These are phyloP conservation scores for Callipepla squamata DNA, from an alignment of 2,113 vertebrate genomes.

Conservation along the genomic window DNA sequence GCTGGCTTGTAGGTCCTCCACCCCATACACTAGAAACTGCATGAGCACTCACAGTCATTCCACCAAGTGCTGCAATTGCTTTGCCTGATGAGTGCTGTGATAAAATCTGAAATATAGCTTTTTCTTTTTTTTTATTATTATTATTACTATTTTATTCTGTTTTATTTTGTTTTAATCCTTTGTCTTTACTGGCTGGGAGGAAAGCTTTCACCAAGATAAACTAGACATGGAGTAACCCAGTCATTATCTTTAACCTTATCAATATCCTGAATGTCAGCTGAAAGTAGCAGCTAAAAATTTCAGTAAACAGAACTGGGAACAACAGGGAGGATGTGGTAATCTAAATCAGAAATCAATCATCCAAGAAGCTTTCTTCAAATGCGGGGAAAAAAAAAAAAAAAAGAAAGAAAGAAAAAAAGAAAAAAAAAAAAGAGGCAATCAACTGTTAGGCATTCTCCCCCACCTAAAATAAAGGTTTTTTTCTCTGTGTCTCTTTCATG, in stretches of 20 bases:
- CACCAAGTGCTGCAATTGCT: neutral
- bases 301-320: slow-evolving; percentile 38
- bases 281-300: slow-evolving; percentile 38
- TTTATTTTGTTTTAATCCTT: neutral
- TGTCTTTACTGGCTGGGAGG: neutral
- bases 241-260: slow-evolving; percentile 36
- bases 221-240: neutral
- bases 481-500: slow-evolving; percentile 59
- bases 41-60: neutral
- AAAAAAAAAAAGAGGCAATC: slow-evolving; percentile 22
- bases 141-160: neutral
- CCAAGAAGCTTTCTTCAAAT: slow-evolving; percentile 67
- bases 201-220: neutral
- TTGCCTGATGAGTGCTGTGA: neutral
- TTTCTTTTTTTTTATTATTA: neutral
- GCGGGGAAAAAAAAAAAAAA: neutral
- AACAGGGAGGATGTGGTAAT: slow-evolving; percentile 51
- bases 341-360: slow-evolving; percentile 73
- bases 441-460: slow-evolving; percentile 3
- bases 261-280: slow-evolving; percentile 38
- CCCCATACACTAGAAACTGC: neutral
- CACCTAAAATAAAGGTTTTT: accelerated
- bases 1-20: neutral
- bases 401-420: slow-evolving; percentile 40
- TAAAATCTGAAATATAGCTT: neutral